These are phyloP conservation scores for Acomys russatus DNA, from an alignment of 2,797 vertebrate genomes.

Conservation along the genomic window DNA sequence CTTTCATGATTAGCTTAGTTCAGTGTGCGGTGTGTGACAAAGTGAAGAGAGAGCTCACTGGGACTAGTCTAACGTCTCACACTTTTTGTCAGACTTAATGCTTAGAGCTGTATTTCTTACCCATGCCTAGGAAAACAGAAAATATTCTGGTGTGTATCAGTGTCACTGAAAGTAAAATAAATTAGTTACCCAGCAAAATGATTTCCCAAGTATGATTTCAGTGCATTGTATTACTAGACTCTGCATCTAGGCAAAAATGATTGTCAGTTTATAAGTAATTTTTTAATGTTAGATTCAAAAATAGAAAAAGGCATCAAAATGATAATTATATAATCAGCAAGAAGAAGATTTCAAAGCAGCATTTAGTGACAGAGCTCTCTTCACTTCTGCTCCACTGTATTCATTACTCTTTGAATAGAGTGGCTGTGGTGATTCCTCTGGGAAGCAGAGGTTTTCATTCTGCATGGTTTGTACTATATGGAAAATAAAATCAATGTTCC, in stretches of 20 bases:
- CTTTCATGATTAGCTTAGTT: conserved; percentile 79
- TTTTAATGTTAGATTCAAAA: conserved; percentile 56
- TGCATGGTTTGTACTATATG: background rate
- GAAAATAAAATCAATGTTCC: conserved; percentile 72
- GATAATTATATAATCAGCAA: conserved; percentile 54
- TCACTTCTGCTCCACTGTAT: conserved; percentile 55
- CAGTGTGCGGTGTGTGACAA: conserved; percentile 64
- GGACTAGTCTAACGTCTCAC: conserved; percentile 74
- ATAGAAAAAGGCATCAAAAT: conserved; percentile 52
- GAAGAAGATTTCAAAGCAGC: conserved; percentile 60
- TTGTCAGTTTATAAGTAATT: conserved; percentile 54
- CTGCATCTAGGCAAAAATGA: conserved; percentile 55
- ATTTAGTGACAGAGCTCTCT: conserved; percentile 73
- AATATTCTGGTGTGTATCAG: conserved; percentile 65
- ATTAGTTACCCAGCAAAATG: conserved; percentile 63
- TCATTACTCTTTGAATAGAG: conserved; percentile 63
- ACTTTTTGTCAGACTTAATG: conserved; percentile 80
- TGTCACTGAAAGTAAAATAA: conserved; percentile 52
- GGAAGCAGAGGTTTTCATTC: conserved; percentile 27
- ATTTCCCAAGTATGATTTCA: conserved; percentile 69
- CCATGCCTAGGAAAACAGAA: conserved; percentile 73
- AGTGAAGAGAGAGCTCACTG: background rate
- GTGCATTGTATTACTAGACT: conserved; percentile 45
- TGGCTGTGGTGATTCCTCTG: conserved; percentile 20
- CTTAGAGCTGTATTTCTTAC: conserved; percentile 79